Conservation (phyloP, 2,888 invertebrate genomes). For the Lasioglossum vierecki region DNA sequence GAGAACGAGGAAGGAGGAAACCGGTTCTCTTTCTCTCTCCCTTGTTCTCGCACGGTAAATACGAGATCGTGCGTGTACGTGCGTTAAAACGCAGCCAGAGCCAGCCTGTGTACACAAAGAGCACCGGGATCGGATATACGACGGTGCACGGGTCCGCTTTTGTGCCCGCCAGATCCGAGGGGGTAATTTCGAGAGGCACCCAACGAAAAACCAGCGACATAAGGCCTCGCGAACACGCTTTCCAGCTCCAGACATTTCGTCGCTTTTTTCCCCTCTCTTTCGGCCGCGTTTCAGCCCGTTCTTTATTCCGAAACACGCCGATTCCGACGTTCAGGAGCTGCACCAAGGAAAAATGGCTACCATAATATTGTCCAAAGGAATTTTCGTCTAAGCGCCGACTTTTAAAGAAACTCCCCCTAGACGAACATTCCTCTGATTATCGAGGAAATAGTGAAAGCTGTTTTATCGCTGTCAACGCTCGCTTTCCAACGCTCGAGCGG, state of each 20-base stretch:
- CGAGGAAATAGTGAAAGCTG: conserved; percentile 6
- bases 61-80: conserved; percentile 12
- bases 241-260: neutral
- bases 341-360: neutral
- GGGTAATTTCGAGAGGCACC: conserved; percentile 54
- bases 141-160: conserved; percentile 30
- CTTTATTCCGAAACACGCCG: neutral
- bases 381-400: neutral
- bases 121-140: conserved; percentile 56
- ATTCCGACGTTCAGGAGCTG: neutral
- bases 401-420: neutral
- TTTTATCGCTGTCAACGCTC: conserved; percentile 3
- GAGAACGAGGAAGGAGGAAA: neutral
- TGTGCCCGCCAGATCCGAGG: conserved; percentile 37
- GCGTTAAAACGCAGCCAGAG: conserved; percentile 26
- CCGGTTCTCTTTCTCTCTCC: neutral
- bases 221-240: conserved; percentile 36
- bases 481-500: neutral
- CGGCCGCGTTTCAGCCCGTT: neutral
- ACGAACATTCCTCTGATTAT: neutral
- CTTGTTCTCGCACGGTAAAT: conserved; percentile 6
- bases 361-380: neutral
- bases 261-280: neutral
- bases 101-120: conserved; percentile 43
- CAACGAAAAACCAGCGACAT: conserved; percentile 53